Percentiles rank a stretch among this genome's conserved stretches.
Conservation (phyloP, 2,797 vertebrate species). For the Neosilurus mollespiculum region DNA sequence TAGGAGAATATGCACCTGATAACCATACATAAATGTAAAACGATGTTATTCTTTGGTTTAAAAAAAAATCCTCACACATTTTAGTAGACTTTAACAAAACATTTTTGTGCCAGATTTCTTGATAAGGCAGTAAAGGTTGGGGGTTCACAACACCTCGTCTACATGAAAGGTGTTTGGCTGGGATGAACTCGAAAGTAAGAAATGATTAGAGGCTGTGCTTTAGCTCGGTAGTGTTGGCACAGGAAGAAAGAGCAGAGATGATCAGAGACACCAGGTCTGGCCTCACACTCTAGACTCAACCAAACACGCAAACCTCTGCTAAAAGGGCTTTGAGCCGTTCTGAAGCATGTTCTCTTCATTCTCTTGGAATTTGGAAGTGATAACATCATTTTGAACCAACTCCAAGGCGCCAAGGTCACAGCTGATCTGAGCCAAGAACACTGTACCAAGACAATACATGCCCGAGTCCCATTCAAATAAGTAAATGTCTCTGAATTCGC, state of each 20-base stretch:
- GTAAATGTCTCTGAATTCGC: slow-evolving; percentile 14
- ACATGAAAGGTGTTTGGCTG: slow-evolving; percentile 30
- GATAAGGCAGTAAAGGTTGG: neutral
- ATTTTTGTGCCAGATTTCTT: slow-evolving; percentile 5
- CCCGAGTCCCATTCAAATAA: slow-evolving; percentile 31
- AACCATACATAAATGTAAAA: slow-evolving; percentile 21
- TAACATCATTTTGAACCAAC: neutral
- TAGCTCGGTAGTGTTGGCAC: slow-evolving; percentile 50
- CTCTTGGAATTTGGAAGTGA: slow-evolving; percentile 13
- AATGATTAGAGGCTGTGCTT: slow-evolving; percentile 45
- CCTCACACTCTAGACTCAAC: slow-evolving; percentile 30
- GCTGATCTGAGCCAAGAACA: slow-evolving; percentile 19
- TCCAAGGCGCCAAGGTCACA: slow-evolving; percentile 33
- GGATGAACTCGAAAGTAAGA: slow-evolving; percentile 51
- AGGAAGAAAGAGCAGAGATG: slow-evolving; percentile 39
- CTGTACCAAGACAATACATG: slow-evolving; percentile 33
- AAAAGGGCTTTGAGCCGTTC: slow-evolving; percentile 26
- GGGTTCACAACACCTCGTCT: slow-evolving; percentile 3
- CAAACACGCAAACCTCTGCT: neutral
- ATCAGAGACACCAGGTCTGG: slow-evolving; percentile 40
- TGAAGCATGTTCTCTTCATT: slow-evolving; percentile 11
- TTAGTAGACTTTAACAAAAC: neutral
- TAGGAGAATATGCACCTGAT: neutral
- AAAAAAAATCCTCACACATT: neutral
- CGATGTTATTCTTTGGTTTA: slow-evolving; percentile 47